Evolutionary conservation across 2,113 vertebrate species (phyloP).

Genomic region (Vireo altiloquus): DNA sequence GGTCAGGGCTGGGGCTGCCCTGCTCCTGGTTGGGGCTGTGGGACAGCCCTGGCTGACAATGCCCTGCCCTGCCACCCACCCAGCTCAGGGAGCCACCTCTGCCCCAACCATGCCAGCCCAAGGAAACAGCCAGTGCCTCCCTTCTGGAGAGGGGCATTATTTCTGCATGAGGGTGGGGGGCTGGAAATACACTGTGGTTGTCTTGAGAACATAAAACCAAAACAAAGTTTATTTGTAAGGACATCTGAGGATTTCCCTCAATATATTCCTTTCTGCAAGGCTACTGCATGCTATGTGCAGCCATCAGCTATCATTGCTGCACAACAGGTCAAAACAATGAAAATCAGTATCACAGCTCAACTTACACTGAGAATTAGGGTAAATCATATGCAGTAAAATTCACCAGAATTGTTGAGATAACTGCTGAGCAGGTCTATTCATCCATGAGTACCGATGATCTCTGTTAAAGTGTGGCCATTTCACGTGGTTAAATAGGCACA

Average conservation of each 20-base stretch:
- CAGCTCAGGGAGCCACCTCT: background rate
- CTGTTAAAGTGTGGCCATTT: background rate
- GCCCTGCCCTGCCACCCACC: background rate
- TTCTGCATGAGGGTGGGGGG: background rate
- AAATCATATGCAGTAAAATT: background rate
- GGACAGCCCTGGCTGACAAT: background rate
- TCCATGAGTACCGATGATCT: background rate
- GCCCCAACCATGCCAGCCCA: background rate
- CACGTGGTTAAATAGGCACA: background rate
- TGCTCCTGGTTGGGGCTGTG: background rate
- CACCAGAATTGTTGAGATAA: background rate
- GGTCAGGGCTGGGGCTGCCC: background rate
- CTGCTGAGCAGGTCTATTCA: background rate
- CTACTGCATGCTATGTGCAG: background rate
- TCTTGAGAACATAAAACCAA: background rate
- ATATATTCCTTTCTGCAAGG: background rate
- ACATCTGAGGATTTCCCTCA: background rate
- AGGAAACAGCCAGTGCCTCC: background rate
- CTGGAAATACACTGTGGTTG: background rate
- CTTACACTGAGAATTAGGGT: background rate
- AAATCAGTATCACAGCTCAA: background rate
- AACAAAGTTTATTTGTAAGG: background rate
- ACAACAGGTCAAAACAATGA: background rate
- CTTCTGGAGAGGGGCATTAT: background rate
- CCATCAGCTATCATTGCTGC: background rate